Conservation (phyloP, 2,113 vertebrate genomes). For the Callionymus lyra region DNA sequence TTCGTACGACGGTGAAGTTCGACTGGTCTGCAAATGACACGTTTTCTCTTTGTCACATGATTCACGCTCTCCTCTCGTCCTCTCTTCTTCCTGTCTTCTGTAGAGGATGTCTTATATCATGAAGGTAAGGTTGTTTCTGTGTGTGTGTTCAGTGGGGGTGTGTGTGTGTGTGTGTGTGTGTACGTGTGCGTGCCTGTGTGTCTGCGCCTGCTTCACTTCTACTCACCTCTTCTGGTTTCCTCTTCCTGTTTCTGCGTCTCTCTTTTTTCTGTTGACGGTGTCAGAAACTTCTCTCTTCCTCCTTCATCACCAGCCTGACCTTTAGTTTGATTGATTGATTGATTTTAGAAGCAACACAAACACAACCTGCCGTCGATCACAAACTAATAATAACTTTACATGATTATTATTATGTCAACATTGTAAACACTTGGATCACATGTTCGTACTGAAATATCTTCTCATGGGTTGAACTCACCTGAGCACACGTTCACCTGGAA, state of each 20-base stretch:
- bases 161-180: conserved; percentile 4
- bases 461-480: too few species aligned
- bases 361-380: conserved; percentile 3
- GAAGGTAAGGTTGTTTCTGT: conserved; percentile 91
- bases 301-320: not conserved
- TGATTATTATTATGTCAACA: too few species aligned
- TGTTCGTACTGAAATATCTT: too few species aligned
- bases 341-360: too few species aligned
- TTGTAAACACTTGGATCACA: too few species aligned
- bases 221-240: conserved; percentile 26
- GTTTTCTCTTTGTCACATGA: conserved; percentile 51
- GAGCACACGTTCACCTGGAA: too few species aligned
- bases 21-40: conserved; percentile 6
- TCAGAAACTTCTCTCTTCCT: not conserved
- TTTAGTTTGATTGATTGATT: too few species aligned
- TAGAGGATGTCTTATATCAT: conserved; percentile 99
- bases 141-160: conserved; percentile 6
- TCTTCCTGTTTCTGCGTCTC: conserved; percentile 1
- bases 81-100: conserved; percentile 81
- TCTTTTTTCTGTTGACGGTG: not conserved
- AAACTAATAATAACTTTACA: too few species aligned
- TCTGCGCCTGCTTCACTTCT: conserved; percentile 45
- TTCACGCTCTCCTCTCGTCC: conserved; percentile 82
- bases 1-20: too few species aligned
- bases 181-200: conserved; percentile 6